Evolutionary conservation across 2,113 vertebrate genomes (phyloP).

Genomic region (Telmatochromis sp.): DNA sequence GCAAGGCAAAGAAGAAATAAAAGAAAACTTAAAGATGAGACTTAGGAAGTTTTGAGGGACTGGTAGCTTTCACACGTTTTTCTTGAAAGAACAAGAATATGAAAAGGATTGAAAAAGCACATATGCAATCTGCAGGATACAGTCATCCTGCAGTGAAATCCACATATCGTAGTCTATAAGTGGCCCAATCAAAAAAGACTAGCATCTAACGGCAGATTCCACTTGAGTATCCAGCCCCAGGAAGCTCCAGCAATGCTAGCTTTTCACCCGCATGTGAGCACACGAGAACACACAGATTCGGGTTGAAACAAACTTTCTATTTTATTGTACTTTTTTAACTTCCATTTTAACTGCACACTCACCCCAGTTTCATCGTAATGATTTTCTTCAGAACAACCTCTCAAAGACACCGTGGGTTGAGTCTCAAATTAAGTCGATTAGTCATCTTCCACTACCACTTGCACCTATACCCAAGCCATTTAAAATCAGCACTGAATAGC

Average conservation of each 20-base stretch:
- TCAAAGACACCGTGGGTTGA: slow-evolving; percentile 15
- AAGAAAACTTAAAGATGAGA: slow-evolving; percentile 32
- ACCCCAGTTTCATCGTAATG: neutral
- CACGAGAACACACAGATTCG: neutral
- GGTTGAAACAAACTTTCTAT: neutral
- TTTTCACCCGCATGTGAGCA: slow-evolving; percentile 1
- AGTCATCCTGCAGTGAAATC: slow-evolving; percentile 23
- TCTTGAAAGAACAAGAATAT: slow-evolving; percentile 15
- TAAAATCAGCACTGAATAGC: neutral
- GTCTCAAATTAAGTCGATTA: slow-evolving; percentile 28
- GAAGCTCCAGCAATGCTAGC: neutral
- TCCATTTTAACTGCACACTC: slow-evolving; percentile 30
- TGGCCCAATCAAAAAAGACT: slow-evolving; percentile 28
- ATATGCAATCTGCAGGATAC: slow-evolving; percentile 18
- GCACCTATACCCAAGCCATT: neutral
- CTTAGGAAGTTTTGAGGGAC: slow-evolving; percentile 5
- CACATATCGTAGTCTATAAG: slow-evolving; percentile 33
- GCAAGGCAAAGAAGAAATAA: neutral
- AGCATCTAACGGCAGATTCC: slow-evolving; percentile 26
- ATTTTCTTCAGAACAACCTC: neutral
- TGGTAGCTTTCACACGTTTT: neutral
- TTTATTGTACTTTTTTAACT: slow-evolving; percentile 16
- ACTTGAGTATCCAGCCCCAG: slow-evolving; percentile 9
- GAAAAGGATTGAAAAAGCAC: slow-evolving; percentile 4
- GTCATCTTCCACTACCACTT: neutral